Evolutionary conservation across 1,140 invertebrate genomes (phyloP), one percentile per base, ranked within the genome.

Genomic region (Drosophila kurseongensis): DNA sequence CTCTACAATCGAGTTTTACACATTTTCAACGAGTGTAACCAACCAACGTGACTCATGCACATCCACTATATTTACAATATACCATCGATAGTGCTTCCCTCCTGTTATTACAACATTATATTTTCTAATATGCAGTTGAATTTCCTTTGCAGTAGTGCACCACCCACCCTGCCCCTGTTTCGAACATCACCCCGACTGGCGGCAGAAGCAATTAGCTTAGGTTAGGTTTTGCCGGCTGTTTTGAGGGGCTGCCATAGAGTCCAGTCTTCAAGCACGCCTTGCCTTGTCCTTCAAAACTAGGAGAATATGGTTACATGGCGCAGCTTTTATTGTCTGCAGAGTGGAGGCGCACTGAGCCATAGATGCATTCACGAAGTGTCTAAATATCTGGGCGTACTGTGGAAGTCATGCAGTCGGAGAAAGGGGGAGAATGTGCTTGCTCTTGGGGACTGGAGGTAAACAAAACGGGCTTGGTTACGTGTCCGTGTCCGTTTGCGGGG

Each of bases 241-340:
- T 32, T 29, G 16, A 32, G 60, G 42, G 36, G 50, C 48, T 16
- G 23, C 4, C 48, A 16, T 7, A n/a, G 5, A 18, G 44, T 13
- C 18, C 44, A 18, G 44, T 45, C 18, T 23, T 9, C 18, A 10
- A 58, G 45, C 44, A 41, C 35, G 54, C 50, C 47, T 51, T 55
- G 73, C 79, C 79, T 82, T 83, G 80, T 71, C 80, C 80, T 84
- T 83, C 75, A 72, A 79, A 79, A 62, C 67, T 27, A 44, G 65
- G 55, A 32, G 80, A 75, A 63, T 83, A 71, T 75, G 56, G 47
- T 60, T 75, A 68, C 65, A 73, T 36, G 29, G 29, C 14, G 58
- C 42, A 36, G 29, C 69, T 82, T 83, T 83, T 80, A 79, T 84
- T 83, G 75, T 84, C 80, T 83, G 52, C 66, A 42, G 45, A 67